phyloP scores from a whole-genome alignment of 2,888 invertebrate genomes.

The Sarcophaga caerulescens region DNA sequence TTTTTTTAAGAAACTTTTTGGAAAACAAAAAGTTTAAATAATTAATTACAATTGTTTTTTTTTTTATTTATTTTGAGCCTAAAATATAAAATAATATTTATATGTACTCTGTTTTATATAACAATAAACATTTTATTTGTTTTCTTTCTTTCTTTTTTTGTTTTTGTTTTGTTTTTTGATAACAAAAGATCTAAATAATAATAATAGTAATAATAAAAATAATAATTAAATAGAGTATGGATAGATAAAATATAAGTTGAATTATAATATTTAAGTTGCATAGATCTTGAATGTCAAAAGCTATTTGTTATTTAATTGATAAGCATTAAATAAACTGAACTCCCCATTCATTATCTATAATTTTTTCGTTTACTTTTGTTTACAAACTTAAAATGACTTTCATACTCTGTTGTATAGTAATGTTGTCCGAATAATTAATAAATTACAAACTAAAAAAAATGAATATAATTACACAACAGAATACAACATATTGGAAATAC shows the following conservation, averaged over 20 bases:
- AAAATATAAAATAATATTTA: conserved; percentile 51
- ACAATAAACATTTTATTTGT: conserved; percentile 35
- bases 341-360: too few relatives aligned
- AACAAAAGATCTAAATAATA: conserved; percentile 42
- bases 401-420: too few relatives aligned
- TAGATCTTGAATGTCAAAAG: conserved; percentile 37
- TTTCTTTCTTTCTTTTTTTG: background rate
- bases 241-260: conserved; percentile 27
- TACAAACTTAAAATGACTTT: too few relatives aligned
- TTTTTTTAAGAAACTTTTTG: conserved; percentile 50
- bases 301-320: too few relatives aligned
- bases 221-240: background rate
- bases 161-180: background rate
- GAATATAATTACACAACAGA: background rate
- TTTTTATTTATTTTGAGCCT: conserved; percentile 55
- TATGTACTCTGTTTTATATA: conserved; percentile 29
- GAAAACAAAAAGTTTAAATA: conserved; percentile 57
- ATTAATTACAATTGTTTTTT: conserved; percentile 40
- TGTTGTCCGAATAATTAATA: too few relatives aligned
- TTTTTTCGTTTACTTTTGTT: too few relatives aligned
- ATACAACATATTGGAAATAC: too few relatives aligned
- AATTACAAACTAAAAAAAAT: background rate
- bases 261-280: conserved; percentile 36
- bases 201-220: conserved; percentile 21
- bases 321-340: too few relatives aligned